phyloP scores from a whole-genome alignment of 2,113 vertebrate genomes.

The Ploceus nigricollis region DNA sequence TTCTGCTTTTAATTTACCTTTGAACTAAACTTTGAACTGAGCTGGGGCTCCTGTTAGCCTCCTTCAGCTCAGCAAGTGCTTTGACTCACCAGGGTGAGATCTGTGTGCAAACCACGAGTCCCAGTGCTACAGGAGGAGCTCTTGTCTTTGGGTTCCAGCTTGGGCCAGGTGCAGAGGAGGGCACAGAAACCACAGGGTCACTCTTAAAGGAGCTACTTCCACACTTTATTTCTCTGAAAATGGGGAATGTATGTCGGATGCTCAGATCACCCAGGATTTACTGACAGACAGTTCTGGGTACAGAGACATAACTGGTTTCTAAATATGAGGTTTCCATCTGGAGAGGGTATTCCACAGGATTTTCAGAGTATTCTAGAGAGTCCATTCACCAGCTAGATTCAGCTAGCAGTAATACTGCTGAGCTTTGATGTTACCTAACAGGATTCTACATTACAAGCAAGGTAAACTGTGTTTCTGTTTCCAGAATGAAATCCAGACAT shows the following conservation, averaged over 20 bases:
- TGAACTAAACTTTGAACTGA: not conserved
- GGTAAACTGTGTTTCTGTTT: not conserved
- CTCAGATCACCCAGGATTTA: not conserved
- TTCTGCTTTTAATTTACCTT: not conserved
- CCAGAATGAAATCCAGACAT: not conserved
- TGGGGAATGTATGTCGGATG: not conserved
- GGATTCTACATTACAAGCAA: not conserved
- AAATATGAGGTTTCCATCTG: not conserved
- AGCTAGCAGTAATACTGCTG: not conserved
- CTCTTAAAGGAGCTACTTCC: not conserved
- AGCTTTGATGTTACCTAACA: not conserved
- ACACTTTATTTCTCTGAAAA: not conserved
- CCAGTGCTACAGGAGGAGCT: not conserved
- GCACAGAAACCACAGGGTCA: not conserved
- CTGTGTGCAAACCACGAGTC: not conserved
- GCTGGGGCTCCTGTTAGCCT: not conserved
- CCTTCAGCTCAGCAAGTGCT: not conserved
- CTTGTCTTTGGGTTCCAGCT: not conserved
- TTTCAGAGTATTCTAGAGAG: not conserved
- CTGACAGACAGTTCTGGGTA: not conserved
- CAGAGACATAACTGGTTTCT: not conserved
- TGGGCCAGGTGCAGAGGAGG: not conserved
- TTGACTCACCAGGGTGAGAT: not conserved
- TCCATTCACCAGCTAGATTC: not conserved
- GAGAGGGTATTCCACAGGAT: not conserved